These are phyloP conservation scores for Lathamus discolor DNA, from an alignment of 2,113 vertebrate species.

Conservation along the genomic window DNA sequence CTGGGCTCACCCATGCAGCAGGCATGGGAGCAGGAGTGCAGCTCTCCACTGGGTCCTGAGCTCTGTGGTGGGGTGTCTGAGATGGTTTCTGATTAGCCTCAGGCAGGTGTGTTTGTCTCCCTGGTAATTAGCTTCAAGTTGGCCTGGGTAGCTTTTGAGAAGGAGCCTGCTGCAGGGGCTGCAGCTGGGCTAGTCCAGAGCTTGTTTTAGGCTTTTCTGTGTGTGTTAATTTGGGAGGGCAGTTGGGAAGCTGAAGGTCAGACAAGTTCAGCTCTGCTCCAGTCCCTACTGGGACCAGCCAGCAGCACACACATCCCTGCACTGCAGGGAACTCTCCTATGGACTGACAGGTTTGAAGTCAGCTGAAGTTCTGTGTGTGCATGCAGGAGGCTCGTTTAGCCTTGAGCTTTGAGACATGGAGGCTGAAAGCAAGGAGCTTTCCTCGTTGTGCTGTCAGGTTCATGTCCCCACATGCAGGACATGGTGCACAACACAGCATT, in stretches of 20 bases:
- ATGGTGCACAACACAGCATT: rapidly evolving
- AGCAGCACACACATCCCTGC: background rate
- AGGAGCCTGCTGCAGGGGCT: background rate
- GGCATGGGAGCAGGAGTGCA: slow-evolving; percentile 44
- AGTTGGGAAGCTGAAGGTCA: background rate
- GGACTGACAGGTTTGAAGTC: background rate
- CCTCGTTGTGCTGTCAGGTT: background rate
- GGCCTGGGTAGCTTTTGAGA: background rate
- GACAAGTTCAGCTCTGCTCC: background rate
- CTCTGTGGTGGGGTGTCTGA: slow-evolving; percentile 16
- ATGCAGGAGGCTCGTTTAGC: background rate
- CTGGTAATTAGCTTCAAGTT: background rate
- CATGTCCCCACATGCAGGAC: rapidly evolving
- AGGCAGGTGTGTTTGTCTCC: slow-evolving; percentile 70
- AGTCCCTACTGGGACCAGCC: background rate
- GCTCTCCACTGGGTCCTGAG: slow-evolving; percentile 72
- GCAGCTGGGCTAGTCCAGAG: background rate
- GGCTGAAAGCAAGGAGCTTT: background rate
- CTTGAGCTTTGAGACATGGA: background rate
- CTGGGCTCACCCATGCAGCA: background rate
- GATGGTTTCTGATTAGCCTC: slow-evolving; percentile 67
- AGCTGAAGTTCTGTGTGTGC: background rate
- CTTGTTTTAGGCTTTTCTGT: background rate
- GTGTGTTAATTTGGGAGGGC: background rate
- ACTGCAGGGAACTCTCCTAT: rapidly evolving